Evolutionary conservation across 2,888 invertebrate species (phyloP).

Genomic region (Trissoscelio sp.): DNA sequence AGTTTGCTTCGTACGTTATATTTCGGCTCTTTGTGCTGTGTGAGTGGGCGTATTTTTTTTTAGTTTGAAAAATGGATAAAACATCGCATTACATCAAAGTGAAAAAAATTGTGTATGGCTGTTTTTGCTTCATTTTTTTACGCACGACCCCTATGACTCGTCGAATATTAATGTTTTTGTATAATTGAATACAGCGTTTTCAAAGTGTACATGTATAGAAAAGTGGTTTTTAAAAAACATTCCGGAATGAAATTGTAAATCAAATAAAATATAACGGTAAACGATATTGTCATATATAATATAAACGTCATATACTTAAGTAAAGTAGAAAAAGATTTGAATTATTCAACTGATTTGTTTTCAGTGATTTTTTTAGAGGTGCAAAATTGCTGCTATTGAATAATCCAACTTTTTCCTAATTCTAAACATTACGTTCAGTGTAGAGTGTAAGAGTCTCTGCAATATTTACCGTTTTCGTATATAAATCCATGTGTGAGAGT

Average conservation of each 20-base stretch:
- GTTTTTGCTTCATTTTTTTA: constrained; percentile 23
- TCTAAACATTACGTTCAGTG: constrained; percentile 50
- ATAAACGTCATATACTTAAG: constrained; percentile 41
- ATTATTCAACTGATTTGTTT: constrained; percentile 33
- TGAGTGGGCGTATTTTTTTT: constrained; percentile 16
- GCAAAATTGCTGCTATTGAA: constrained; percentile 15
- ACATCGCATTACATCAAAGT: constrained; percentile 29
- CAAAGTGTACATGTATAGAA: constrained; percentile 52
- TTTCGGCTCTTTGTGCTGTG: constrained; percentile 24
- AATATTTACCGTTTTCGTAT: constrained; percentile 92
- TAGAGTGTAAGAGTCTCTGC: constrained; percentile 9
- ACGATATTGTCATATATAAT: constrained; percentile 51
- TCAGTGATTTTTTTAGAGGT: background rate
- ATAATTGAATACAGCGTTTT: constrained; percentile 52
- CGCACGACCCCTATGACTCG: constrained; percentile 65
- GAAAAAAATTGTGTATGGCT: background rate
- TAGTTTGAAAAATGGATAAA: constrained; percentile 6
- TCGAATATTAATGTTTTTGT: constrained; percentile 47
- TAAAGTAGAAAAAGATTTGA: constrained; percentile 28
- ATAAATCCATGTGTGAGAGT: constrained; percentile 98
- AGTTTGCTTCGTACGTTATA: background rate
- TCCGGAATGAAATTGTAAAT: constrained; percentile 48
- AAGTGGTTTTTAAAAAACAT: constrained; percentile 54
- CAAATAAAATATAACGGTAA: constrained; percentile 43
- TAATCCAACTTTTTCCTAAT: constrained; percentile 35